Conservation (phyloP, 2,888 invertebrate species). For the Ferdinandea cuprea region DNA sequence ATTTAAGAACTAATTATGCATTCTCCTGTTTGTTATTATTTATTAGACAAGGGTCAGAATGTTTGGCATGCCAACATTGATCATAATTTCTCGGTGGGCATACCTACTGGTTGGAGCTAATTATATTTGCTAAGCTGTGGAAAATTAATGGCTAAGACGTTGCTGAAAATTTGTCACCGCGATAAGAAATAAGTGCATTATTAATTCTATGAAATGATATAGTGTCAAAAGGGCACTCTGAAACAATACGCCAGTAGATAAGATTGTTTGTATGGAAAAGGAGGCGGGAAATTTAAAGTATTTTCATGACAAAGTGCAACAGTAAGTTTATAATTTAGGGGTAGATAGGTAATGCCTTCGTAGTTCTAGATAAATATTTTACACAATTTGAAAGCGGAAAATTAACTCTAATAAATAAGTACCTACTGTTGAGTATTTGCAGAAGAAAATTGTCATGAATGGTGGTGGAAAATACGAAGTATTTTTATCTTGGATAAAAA, state of each 20-base stretch:
- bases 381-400: no score
- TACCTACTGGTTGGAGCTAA: constrained; percentile 48
- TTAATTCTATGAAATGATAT: constrained; percentile 42
- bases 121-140: constrained; percentile 52
- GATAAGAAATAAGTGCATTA: constrained; percentile 55
- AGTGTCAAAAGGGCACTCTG: constrained; percentile 40
- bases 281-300: no score
- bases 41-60: constrained; percentile 61
- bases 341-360: no score
- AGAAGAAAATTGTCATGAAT: no score
- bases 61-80: constrained; percentile 62
- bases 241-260: constrained; percentile 42
- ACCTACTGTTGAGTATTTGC: no score
- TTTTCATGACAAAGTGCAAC: neutral
- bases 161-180: constrained; percentile 48
- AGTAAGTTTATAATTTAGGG: neutral
- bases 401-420: no score
- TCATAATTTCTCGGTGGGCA: constrained; percentile 60
- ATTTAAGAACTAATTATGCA: constrained; percentile 69
- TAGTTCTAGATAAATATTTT: no score
- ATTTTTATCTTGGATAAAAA: no score
- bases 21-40: constrained; percentile 60
- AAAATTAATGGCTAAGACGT: constrained; percentile 51
- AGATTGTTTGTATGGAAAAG: neutral
- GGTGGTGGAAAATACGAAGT: no score